Conservation (phyloP, 1,140 invertebrate genomes). For the Drosophila orosa region DNA sequence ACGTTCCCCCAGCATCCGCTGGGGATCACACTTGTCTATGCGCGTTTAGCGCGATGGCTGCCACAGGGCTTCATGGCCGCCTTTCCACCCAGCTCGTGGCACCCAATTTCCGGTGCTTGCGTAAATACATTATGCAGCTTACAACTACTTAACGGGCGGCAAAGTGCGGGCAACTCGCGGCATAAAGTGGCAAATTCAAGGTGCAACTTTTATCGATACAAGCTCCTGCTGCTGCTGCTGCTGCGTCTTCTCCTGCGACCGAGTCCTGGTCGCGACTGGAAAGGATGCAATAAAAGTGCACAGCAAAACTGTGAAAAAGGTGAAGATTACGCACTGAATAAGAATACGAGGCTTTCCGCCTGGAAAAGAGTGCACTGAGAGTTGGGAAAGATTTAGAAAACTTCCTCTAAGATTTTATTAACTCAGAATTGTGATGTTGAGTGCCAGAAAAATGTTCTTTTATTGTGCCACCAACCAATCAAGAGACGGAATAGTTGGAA, state of each 20-base stretch:
- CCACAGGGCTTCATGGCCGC: conserved; percentile 47
- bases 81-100: conserved; percentile 49
- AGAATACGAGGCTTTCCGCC: conserved; percentile 60
- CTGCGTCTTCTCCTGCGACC: conserved; percentile 1
- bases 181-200: conserved; percentile 74
- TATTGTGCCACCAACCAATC: background rate
- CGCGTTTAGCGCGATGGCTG: conserved; percentile 68
- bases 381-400: background rate
- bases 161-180: conserved; percentile 38
- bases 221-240: conserved; percentile 13
- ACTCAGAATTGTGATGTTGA: background rate
- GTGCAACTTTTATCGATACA: conserved; percentile 79
- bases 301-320: conserved; percentile 67
- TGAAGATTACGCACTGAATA: conserved; percentile 81
- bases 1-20: conserved; percentile 37
- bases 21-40: conserved; percentile 74
- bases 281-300: conserved; percentile 77
- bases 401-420: background rate
- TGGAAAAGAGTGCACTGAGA: conserved; percentile 20
- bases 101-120: conserved; percentile 79
- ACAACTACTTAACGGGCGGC: conserved; percentile 70
- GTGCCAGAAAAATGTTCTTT: background rate
- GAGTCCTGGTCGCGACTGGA: background rate
- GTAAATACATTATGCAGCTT: conserved; percentile 82
- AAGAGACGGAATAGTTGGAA: background rate